These are phyloP conservation scores for Anguilla marmorata DNA, from an alignment of 2,797 vertebrate species.

Conservation along the genomic window DNA sequence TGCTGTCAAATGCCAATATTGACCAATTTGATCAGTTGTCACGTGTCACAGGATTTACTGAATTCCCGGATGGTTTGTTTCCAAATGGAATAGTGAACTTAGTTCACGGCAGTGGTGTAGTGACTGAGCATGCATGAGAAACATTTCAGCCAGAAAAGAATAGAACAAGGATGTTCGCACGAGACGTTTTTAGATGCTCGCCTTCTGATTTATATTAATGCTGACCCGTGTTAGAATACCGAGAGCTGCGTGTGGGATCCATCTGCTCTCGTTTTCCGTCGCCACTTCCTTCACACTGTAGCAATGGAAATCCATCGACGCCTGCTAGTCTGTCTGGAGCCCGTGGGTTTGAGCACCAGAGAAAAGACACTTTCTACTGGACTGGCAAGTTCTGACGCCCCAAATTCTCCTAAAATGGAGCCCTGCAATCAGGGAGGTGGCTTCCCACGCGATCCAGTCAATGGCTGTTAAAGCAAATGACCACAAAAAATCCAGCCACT, in stretches of 20 bases:
- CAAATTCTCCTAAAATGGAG: slow-evolving; percentile 50
- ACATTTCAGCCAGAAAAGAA: slow-evolving; percentile 71
- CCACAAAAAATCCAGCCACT: slow-evolving; percentile 54
- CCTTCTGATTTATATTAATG: slow-evolving; percentile 72
- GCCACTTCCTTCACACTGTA: slow-evolving; percentile 65
- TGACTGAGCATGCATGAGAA: slow-evolving; percentile 66
- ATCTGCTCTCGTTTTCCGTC: slow-evolving; percentile 59
- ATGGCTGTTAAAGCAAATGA: slow-evolving; percentile 54
- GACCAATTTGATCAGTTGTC: neutral
- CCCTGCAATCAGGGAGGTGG: slow-evolving; percentile 57
- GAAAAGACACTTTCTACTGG: slow-evolving; percentile 58
- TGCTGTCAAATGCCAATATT: neutral
- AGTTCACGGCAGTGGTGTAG: slow-evolving; percentile 60
- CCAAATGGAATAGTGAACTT: slow-evolving; percentile 63
- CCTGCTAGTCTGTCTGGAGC: slow-evolving; percentile 70
- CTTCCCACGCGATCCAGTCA: slow-evolving; percentile 58
- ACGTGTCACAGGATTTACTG: slow-evolving; percentile 13
- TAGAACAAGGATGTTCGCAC: slow-evolving; percentile 72
- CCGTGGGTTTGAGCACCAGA: slow-evolving; percentile 60
- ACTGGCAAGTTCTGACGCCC: slow-evolving; percentile 53
- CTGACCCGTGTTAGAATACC: slow-evolving; percentile 61
- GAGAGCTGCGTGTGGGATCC: slow-evolving; percentile 76
- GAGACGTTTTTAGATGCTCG: slow-evolving; percentile 65
- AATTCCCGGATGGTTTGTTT: slow-evolving; percentile 46
- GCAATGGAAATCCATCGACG: slow-evolving; percentile 68